Conservation (phyloP, 2,797 vertebrate genomes). For the Sciurus carolinensis region DNA sequence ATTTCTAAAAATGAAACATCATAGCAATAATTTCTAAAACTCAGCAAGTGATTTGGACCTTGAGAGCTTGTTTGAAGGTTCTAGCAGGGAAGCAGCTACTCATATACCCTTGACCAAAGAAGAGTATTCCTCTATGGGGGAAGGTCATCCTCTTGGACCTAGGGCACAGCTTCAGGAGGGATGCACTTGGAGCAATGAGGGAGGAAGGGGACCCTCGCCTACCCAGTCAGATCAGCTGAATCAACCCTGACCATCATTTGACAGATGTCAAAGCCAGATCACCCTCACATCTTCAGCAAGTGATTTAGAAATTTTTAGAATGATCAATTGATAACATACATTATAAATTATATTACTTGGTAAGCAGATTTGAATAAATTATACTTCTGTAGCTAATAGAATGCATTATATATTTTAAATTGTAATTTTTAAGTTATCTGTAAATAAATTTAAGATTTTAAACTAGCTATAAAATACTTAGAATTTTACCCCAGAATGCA, state of each 20-base stretch:
- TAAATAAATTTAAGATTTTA: neutral
- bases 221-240: too few relatives aligned
- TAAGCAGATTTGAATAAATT: neutral
- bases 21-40: neutral
- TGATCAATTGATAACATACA: neutral
- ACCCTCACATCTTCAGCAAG: neutral
- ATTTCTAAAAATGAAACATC: neutral
- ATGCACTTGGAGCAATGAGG: too few relatives aligned
- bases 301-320: neutral
- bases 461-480: slow-evolving; percentile 24
- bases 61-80: too few relatives aligned
- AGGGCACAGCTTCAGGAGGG: too few relatives aligned
- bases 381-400: neutral
- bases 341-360: neutral
- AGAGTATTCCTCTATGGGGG: too few relatives aligned
- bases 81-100: too few relatives aligned
- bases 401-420: neutral
- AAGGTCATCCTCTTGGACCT: too few relatives aligned
- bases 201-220: too few relatives aligned
- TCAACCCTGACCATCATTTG: too few relatives aligned
- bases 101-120: too few relatives aligned
- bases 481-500: neutral
- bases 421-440: neutral
- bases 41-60: neutral
- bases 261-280: too few relatives aligned